These are phyloP conservation scores for Zophobas morio DNA, from an alignment of 1,140 invertebrate genomes.

Conservation along the genomic window DNA sequence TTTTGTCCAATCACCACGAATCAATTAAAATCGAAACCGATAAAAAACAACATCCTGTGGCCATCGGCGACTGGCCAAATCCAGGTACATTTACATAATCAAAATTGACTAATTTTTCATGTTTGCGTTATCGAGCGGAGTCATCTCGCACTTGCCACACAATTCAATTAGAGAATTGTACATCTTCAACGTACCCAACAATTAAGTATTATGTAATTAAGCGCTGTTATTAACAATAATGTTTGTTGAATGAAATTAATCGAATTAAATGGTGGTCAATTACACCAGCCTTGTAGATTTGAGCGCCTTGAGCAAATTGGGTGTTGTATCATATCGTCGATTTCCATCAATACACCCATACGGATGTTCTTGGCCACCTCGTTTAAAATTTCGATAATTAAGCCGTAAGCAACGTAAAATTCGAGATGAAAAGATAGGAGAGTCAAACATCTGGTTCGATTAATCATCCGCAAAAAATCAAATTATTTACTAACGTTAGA, in stretches of 20 bases:
- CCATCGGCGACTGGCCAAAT: neutral
- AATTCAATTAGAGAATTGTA: conserved; percentile 28
- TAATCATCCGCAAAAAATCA: conserved; percentile 34
- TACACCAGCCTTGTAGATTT: conserved; percentile 9
- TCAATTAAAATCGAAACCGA: conserved; percentile 18
- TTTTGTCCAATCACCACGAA: conserved; percentile 10
- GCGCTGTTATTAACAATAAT: neutral
- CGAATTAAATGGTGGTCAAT: conserved; percentile 21
- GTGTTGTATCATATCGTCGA: neutral
- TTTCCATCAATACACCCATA: conserved; percentile 15
- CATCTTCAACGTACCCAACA: neutral
- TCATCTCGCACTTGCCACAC: conserved; percentile 2
- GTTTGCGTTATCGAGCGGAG: conserved; percentile 5
- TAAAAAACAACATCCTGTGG: neutral
- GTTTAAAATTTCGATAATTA: conserved; percentile 33
- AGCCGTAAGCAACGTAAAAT: conserved; percentile 14
- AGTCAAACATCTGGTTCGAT: conserved; percentile 41
- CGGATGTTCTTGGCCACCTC: conserved; percentile 24
- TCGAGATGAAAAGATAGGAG: conserved; percentile 26
- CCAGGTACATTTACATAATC: neutral
- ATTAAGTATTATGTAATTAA: conserved; percentile 20
- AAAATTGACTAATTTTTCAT: conserved; percentile 23
- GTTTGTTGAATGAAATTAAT: neutral
- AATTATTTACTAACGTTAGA: conserved; percentile 23
- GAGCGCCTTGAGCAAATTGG: conserved; percentile 6